Conservation (phyloP, 53 echinoderm and acorn worm species). For the Pentamera pediparva region DNA sequence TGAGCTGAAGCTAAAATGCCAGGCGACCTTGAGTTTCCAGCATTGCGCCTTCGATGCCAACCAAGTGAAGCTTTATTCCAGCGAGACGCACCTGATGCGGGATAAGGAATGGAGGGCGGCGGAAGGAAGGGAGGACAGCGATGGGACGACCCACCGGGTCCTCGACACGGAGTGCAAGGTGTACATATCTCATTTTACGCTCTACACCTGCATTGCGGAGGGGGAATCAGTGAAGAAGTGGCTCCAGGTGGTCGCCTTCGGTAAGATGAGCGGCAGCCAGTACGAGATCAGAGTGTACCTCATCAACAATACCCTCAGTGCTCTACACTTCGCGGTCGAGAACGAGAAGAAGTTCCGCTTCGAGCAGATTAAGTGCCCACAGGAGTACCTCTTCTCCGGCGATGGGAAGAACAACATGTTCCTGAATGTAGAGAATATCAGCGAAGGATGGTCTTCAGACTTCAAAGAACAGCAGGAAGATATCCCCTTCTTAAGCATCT, state of each 20-base stretch:
- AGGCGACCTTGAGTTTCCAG: slow-evolving; percentile 65
- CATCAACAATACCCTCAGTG: slow-evolving; percentile 90
- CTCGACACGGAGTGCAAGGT: slow-evolving; percentile 65
- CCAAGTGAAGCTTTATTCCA: slow-evolving; percentile 57
- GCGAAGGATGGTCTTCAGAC: slow-evolving; percentile 67
- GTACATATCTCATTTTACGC: slow-evolving; percentile 68
- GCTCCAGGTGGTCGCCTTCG: slow-evolving; percentile 83
- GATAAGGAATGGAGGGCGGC: slow-evolving; percentile 58
- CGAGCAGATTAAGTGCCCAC: slow-evolving; percentile 48
- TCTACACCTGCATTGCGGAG: slow-evolving; percentile 74
- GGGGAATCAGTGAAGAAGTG: slow-evolving; percentile 63
- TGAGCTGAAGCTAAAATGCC: slow-evolving; percentile 57
- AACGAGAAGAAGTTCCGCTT: slow-evolving; percentile 63
- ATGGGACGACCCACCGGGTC: slow-evolving; percentile 45
- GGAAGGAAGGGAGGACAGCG: slow-evolving; percentile 7
- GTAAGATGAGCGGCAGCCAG: slow-evolving; percentile 36
- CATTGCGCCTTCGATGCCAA: slow-evolving; percentile 68
- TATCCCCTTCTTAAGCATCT: slow-evolving; percentile 63
- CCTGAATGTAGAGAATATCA: slow-evolving; percentile 48
- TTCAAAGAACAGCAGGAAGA: slow-evolving; percentile 50
- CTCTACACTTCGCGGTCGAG: slow-evolving; percentile 82
- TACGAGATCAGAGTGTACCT: slow-evolving; percentile 76
- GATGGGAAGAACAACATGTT: slow-evolving; percentile 55
- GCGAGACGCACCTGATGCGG: slow-evolving; percentile 74
- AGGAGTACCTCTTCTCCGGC: slow-evolving; percentile 63